Conservation (phyloP, 2,888 invertebrate genomes). For the Phytoseiulus persimilis region DNA sequence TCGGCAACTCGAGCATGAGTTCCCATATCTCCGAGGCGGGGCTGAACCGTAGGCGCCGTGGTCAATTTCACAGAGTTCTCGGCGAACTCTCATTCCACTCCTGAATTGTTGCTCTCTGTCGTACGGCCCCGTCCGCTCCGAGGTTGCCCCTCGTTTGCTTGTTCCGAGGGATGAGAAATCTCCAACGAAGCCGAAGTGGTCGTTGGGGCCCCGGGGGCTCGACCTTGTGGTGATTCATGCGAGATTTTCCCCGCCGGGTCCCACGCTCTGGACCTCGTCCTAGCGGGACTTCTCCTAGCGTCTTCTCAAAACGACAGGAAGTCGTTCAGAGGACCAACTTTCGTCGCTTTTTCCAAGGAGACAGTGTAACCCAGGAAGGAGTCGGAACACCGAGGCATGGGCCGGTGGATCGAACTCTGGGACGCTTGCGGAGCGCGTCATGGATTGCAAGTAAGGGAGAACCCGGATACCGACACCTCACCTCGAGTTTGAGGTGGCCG, state of each 20-base stretch:
- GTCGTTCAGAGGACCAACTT: too few relatives aligned
- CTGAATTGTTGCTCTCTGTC: background rate
- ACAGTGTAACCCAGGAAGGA: background rate
- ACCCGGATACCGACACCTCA: background rate
- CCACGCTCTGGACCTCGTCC: too few relatives aligned
- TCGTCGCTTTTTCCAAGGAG: too few relatives aligned
- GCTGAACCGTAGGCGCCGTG: background rate
- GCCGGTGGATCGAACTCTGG: too few relatives aligned
- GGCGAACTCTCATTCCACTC: background rate
- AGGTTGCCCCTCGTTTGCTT: too few relatives aligned
- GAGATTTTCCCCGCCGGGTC: too few relatives aligned
- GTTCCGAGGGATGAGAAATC: too few relatives aligned
- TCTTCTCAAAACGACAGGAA: too few relatives aligned
- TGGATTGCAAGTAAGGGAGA: background rate
- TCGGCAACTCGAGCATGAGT: background rate
- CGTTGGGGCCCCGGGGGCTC: too few relatives aligned
- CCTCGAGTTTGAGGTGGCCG: background rate
- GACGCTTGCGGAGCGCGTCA: background rate
- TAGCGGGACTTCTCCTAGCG: too few relatives aligned
- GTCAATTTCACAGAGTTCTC: background rate
- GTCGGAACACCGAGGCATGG: background rate
- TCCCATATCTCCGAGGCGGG: background rate
- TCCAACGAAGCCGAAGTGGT: too few relatives aligned
- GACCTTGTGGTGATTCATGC: too few relatives aligned
- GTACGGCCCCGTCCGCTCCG: background rate